These are phyloP conservation scores for Gallinago paraguaiae DNA, from an alignment of 2,113 vertebrate genomes.

Conservation along the genomic window DNA sequence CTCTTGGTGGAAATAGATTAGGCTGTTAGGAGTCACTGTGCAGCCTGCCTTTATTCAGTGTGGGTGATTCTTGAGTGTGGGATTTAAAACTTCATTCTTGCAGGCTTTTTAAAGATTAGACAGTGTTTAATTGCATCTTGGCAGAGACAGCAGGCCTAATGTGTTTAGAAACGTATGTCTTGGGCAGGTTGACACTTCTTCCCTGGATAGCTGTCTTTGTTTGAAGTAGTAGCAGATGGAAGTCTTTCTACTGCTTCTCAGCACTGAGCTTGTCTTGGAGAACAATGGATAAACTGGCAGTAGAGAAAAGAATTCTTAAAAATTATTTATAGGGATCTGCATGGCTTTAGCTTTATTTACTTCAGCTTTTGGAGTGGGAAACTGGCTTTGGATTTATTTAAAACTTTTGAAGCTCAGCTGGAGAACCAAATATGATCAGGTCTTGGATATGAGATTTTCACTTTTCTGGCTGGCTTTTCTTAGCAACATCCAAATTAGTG, in stretches of 20 bases:
- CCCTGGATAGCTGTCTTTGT: background rate
- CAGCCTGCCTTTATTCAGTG: background rate
- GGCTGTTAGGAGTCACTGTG: background rate
- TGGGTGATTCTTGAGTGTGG: background rate
- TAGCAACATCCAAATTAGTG: background rate
- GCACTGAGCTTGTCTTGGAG: background rate
- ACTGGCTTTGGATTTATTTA: background rate
- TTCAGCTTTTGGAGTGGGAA: background rate
- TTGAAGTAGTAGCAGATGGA: background rate
- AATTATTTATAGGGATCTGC: background rate
- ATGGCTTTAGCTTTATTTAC: background rate
- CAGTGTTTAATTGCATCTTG: background rate
- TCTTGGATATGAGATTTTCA: background rate
- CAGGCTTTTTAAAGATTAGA: background rate
- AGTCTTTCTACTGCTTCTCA: background rate
- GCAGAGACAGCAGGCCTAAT: background rate
- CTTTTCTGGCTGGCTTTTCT: background rate
- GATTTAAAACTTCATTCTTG: background rate
- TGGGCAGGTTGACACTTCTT: background rate
- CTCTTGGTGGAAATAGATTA: background rate
- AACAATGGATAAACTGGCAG: background rate
- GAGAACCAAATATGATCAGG: constrained; percentile 12
- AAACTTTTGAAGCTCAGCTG: background rate
- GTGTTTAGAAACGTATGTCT: background rate
- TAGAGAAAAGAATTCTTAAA: background rate